phyloP scores from a whole-genome alignment of 1,140 invertebrate genomes.

The Monochamus saltuarius region DNA sequence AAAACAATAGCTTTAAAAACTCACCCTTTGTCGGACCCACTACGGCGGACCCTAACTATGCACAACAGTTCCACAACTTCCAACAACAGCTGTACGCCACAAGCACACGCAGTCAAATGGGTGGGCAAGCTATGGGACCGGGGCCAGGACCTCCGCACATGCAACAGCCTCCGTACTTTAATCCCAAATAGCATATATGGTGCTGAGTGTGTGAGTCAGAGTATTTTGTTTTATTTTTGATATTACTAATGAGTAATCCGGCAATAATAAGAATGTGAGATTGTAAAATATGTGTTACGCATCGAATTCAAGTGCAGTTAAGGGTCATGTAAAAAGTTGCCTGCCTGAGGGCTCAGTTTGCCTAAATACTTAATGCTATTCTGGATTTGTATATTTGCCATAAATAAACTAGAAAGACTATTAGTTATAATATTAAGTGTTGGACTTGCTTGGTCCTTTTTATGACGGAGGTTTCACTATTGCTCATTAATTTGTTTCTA shows the following conservation, averaged over 20 bases:
- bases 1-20: slow-evolving; percentile 73
- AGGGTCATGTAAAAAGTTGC: slow-evolving; percentile 46
- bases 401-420: slow-evolving; percentile 50
- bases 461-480: slow-evolving; percentile 51
- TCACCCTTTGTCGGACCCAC: slow-evolving; percentile 79
- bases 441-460: slow-evolving; percentile 48
- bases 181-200: slow-evolving; percentile 48
- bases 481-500: slow-evolving; percentile 54
- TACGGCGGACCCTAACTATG: slow-evolving; percentile 87
- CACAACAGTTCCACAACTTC: slow-evolving; percentile 93
- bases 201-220: slow-evolving; percentile 46
- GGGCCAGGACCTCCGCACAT: slow-evolving; percentile 47
- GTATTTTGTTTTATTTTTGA: slow-evolving; percentile 51
- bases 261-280: slow-evolving; percentile 47
- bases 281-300: slow-evolving; percentile 46
- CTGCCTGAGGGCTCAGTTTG: slow-evolving; percentile 37
- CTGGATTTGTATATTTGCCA: slow-evolving; percentile 52
- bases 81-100: slow-evolving; percentile 93
- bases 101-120: slow-evolving; percentile 68
- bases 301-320: slow-evolving; percentile 50
- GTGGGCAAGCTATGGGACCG: slow-evolving; percentile 49
- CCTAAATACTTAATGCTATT: slow-evolving; percentile 44
- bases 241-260: slow-evolving; percentile 48
- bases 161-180: slow-evolving; percentile 49
- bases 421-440: slow-evolving; percentile 45